Evolutionary conservation across 2,888 invertebrate genomes (phyloP), one percentile per base, ranked within the genome.

Genomic region (Hemicrepidius hirtus): DNA sequence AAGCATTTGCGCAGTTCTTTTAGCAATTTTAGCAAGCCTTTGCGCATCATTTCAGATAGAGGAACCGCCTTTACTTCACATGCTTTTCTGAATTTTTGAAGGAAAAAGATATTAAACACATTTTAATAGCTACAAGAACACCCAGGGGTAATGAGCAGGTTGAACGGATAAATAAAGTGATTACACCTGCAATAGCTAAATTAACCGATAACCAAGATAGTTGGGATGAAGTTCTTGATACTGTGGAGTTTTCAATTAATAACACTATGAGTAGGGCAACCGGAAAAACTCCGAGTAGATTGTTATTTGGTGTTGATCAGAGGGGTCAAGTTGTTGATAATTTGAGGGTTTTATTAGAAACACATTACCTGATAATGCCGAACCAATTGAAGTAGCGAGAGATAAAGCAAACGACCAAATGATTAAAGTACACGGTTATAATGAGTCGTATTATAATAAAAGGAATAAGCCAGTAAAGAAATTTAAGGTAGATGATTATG

Each of bases 131-230:
- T 4, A 75, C 78, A 0, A 78, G 71, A 3, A 77, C 77, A 0
- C 82, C 82, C 0, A 73, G 81, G 35, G 79, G 81, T 0, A 84
- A 83, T 66, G 81, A 83, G 0, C 82, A 84, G 68, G 75, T 78
- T 0, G 80, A 82, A 35, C 64, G 79, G 53, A 63, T 76, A n/a
- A 78, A 82, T 60, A 71, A 76, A 0, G 59, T 57, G 0, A 69
- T 81, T 10, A 81, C 75, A 6, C 79, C 78, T 12, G 78, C 79
- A 70, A 44, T 82, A 13, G 70, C 79, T 10, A 82, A 82, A 71
- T 13, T 79, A 18, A 60, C 68, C 12, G 74, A 72, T 21, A 44
- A 20, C 5, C 20, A 21, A 13, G 37, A 70, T 18, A 71, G 71
- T 60, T 81, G 81, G 81, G 76, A 78, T 59, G 13, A 60, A 18